Conservation (phyloP, 1,140 invertebrate genomes). For the Helicoverpa armigera region DNA sequence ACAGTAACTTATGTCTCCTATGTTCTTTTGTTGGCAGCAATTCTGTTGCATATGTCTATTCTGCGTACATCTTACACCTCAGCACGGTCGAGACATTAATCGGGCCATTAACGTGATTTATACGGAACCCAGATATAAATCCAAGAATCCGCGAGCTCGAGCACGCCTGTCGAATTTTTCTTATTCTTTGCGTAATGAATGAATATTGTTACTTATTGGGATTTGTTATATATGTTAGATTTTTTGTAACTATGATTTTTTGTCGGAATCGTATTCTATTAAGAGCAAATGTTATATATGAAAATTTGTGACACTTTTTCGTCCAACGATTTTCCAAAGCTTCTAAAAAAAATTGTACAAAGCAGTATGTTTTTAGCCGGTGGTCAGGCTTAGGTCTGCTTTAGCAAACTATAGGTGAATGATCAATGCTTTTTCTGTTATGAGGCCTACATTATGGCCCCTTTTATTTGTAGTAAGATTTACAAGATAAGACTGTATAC, state of each 20-base stretch:
- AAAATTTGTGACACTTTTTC: no score
- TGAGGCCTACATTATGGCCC: not conserved
- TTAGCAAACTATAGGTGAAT: no score
- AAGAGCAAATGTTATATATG: no score
- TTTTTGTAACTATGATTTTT: not conserved
- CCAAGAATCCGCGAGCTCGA: slow-evolving; percentile 59
- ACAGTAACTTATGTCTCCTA: slow-evolving; percentile 18
- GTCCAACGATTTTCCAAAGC: no score
- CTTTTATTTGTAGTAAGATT: not conserved
- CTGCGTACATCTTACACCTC: slow-evolving; percentile 68
- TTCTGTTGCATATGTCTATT: slow-evolving; percentile 59
- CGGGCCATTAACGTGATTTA: slow-evolving; percentile 75
- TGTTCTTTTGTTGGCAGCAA: slow-evolving; percentile 53
- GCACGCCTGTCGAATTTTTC: slow-evolving; percentile 66
- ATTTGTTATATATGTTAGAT: not conserved
- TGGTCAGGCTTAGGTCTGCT: no score
- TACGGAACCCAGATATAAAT: slow-evolving; percentile 67
- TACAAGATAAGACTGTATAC: not conserved
- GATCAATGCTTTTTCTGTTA: no score
- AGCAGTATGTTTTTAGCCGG: no score
- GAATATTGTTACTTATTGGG: slow-evolving; percentile 35
- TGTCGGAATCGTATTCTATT: no score
- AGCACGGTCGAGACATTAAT: slow-evolving; percentile 63
- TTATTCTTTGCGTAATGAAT: slow-evolving; percentile 48
- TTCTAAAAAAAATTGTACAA: no score